phyloP scores from a whole-genome alignment of 1,140 invertebrate species.

The Pseudomyrmex cubaensis region DNA sequence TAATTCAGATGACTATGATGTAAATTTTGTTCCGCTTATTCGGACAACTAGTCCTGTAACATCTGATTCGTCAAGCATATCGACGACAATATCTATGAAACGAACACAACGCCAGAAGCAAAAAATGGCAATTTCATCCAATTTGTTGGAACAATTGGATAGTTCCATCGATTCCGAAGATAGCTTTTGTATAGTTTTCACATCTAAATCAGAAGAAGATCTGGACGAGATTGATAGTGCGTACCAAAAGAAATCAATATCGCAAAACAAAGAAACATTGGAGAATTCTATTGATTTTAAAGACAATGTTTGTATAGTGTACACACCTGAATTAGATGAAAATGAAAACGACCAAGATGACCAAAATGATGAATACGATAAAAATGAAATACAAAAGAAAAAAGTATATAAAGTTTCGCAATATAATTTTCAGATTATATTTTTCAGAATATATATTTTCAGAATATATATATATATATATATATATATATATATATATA shows the following conservation, averaged over 20 bases:
- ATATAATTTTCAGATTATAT: not conserved
- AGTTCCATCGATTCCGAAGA: constrained; percentile 82
- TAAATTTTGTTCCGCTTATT: not conserved
- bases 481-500: too few species aligned
- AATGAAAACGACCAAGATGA: not conserved
- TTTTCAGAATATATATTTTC: too few species aligned
- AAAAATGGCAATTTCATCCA: constrained; percentile 19
- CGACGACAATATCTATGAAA: constrained; percentile 43
- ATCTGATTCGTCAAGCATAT: constrained; percentile 56
- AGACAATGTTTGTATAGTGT: constrained; percentile 78
- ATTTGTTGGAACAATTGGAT: constrained; percentile 72
- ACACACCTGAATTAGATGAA: constrained; percentile 72
- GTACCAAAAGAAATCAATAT: constrained; percentile 66
- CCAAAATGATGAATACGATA: too few species aligned
- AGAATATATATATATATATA: too few species aligned
- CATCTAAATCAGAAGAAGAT: not conserved
- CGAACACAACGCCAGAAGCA: constrained; percentile 1
- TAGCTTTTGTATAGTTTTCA: constrained; percentile 7
- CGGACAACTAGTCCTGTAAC: not conserved
- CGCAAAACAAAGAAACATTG: constrained; percentile 72
- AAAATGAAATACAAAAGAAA: not conserved
- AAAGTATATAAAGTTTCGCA: constrained; percentile 51
- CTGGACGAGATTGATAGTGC: constrained; percentile 42
- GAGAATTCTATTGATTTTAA: constrained; percentile 83
- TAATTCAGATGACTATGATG: constrained; percentile 11